Base-by-base conservation (phyloP, 2,113 vertebrate genomes). In the Hylia prasina region DNA sequence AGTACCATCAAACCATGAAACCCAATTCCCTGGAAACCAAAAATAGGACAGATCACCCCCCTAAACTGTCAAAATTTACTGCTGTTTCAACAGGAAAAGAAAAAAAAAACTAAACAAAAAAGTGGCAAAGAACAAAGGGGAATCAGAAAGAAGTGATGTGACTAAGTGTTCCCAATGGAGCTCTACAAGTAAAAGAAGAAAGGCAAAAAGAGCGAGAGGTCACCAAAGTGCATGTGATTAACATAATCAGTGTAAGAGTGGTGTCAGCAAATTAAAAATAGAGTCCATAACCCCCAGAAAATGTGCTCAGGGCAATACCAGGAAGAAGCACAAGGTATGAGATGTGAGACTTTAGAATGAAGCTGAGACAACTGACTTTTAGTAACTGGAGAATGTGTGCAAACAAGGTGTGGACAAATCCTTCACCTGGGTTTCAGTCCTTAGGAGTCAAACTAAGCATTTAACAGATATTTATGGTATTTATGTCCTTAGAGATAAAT, bases 211-310 rank as follows among this genome's bases (percentile, higher is more conserved):
- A 97, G 82, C 4, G 0, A 21, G 23, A 93, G 91, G 84, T 95
- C 76, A 82, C 15, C 42, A 48, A 92, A 44, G 65, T 57, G 82
- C 61, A 92, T 75, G 22, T 71, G 71, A 97, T 97, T 97, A 97
- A 90, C 97, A 97, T 94, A 96, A 97, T 95, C 95, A 90, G 83
- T 68, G 51, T 79, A 94, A 79, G 47, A 76, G 61, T 78, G 44
- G 84, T 93, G 91, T 97, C 90, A 95, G 94, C 87, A 92, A 94
- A 89, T 96, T 84, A 94, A 93, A 97, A 97, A 90, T 94, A 94
- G 79, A 96, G 69, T 58, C 37, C 15, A 2, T 69, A 91, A 87
- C 72, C 94, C 65, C 47, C 87, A 90, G 84, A 86, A 95, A 63
- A 48, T 53, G 28, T 87, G 87, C 85, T 60, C 51, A 87, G 50